phyloP scores from a whole-genome alignment of 1,140 invertebrate species.

The Drusus annulatus region DNA sequence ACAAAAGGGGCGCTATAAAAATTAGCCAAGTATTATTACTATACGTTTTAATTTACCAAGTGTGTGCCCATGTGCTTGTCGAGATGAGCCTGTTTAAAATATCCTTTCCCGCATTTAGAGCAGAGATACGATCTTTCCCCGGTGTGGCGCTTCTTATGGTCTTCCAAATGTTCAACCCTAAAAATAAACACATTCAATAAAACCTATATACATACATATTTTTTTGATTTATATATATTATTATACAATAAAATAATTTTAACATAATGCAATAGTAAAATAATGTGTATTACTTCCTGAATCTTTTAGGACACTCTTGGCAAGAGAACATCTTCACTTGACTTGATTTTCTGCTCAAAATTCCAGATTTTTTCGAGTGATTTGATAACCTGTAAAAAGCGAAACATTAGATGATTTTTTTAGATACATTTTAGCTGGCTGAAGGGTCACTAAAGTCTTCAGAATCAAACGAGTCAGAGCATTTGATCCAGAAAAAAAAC shows the following conservation, averaged over 20 bases:
- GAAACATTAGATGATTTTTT: too few species aligned
- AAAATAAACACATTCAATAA: background rate
- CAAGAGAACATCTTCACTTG: slow-evolving; percentile 29
- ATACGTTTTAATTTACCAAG: slow-evolving; percentile 1
- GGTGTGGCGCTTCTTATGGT: slow-evolving; percentile 43
- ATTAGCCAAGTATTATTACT: too few species aligned
- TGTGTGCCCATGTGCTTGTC: slow-evolving; percentile 54
- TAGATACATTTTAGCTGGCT: too few species aligned
- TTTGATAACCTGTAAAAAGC: background rate
- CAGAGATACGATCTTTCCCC: slow-evolving; percentile 52
- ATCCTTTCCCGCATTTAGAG: slow-evolving; percentile 56
- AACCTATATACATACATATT: too few species aligned
- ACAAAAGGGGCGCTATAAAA: too few species aligned
- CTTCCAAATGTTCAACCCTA: slow-evolving; percentile 36
- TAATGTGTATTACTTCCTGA: slow-evolving; percentile 24
- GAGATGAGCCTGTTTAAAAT: slow-evolving; percentile 50
- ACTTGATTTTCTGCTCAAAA: slow-evolving; percentile 12
- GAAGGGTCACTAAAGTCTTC: too few species aligned
- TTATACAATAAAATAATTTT: too few species aligned
- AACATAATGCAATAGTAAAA: too few species aligned
- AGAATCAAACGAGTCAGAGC: too few species aligned
- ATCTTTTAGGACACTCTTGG: slow-evolving; percentile 40
- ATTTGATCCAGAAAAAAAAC: too few species aligned
- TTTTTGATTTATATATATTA: too few species aligned
- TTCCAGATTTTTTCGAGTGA: slow-evolving; percentile 3